Evolutionary conservation across 2,888 invertebrate species (phyloP).

Genomic region (Microchrysa polita): DNA sequence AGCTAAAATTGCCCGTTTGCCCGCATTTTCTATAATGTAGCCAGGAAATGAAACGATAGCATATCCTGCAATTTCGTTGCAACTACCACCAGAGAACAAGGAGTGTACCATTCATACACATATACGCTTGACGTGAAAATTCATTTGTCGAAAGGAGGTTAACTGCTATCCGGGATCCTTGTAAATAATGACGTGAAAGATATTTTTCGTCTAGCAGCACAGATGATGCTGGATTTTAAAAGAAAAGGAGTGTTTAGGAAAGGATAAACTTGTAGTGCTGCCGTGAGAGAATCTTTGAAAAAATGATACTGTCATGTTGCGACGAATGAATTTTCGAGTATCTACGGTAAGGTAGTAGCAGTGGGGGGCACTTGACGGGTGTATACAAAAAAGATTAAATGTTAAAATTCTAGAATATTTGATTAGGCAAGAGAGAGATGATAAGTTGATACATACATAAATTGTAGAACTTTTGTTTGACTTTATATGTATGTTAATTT

Average conservation of each 20-base stretch:
- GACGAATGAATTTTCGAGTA: background rate
- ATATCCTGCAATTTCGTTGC: slow-evolving; percentile 16
- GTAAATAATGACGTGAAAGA: background rate
- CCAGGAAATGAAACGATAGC: slow-evolving; percentile 21
- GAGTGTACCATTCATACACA: too few species aligned
- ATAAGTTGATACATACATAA: too few species aligned
- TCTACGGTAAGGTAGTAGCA: too few species aligned
- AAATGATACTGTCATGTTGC: slow-evolving; percentile 5
- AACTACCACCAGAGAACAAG: background rate
- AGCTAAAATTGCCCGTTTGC: too few species aligned
- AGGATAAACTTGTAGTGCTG: too few species aligned
- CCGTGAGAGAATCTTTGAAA: background rate
- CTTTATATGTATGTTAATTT: too few species aligned
- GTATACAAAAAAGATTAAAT: too few species aligned
- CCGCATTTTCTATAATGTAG: too few species aligned
- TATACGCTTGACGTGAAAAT: background rate
- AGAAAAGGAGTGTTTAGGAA: background rate
- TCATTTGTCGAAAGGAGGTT: slow-evolving; percentile 11
- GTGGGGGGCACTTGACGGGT: too few species aligned
- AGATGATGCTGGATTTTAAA: background rate
- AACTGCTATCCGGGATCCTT: slow-evolving; percentile 5
- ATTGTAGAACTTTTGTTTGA: too few species aligned
- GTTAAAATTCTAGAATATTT: too few species aligned
- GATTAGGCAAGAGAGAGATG: too few species aligned
- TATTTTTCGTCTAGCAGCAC: background rate